Evolutionary conservation across 2,888 invertebrate species (phyloP), one percentile per base, ranked within the genome.

Genomic region (Agrotis clavis): DNA sequence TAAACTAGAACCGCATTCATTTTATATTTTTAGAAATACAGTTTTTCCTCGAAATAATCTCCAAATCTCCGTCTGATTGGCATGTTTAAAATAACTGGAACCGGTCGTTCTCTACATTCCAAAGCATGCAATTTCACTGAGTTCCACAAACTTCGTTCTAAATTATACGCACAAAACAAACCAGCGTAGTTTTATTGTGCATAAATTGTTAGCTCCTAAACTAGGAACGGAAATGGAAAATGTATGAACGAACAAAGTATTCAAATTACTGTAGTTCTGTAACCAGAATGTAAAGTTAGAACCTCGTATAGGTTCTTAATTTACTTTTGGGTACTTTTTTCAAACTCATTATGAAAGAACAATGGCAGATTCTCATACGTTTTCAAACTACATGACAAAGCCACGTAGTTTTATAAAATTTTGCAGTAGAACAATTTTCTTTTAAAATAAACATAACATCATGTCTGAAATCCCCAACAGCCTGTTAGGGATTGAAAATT

Each of bases 151-250:
- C 53, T 57, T 53, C 63, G 68, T 68, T 56, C 50, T 48, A 66
- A 71, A 79, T 50, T 53, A 60, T 51, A 73, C 11, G 30, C 25
- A 57, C 6, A 53, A 41, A 78, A 63, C 53, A 63, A 64, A 67
- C 19, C 54, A 51, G 66, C 57, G 21, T 64, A 64, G 48, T 80
- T 79, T 76, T 62, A 76, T 67, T 30, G 54, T 54, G 48, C 66
- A 73, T 69, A 81, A 67, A 77, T 67, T 81, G 72, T 77, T 63
- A 57, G 77, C 65, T 66, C 25, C 35, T 57, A 50, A 69, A 79
- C 45, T 67, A 67, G 30, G 21, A 75, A 63, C 79, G 79, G 77
- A 78, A 78, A 63, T 77, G 53, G 53, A 57, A 74, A 74, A 79
- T 66, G 66, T 66, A 56, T 59, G 47, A 25, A 13, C 25, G 1